Percentiles rank a stretch among this genome's conserved stretches.
These are phyloP conservation scores for Desoria tigrina DNA, from an alignment of 2,888 invertebrate genomes.

Conservation along the genomic window DNA sequence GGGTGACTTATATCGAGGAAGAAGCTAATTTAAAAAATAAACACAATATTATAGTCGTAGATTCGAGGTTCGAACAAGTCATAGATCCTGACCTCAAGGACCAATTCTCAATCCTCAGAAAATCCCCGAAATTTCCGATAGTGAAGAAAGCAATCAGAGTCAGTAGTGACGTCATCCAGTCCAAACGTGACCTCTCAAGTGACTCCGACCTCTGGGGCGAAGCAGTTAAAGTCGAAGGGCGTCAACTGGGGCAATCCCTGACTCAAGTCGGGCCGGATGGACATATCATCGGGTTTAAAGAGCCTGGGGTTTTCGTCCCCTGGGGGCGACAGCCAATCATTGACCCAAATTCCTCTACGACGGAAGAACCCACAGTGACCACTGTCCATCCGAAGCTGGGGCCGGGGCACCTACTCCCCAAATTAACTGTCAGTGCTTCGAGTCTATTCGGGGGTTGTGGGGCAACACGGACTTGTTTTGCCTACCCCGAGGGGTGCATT, in stretches of 20 bases:
- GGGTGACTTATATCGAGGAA: no score
- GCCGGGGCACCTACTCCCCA: no score
- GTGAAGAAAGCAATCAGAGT: no score
- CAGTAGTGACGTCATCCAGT: no score
- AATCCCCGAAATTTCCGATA: no score
- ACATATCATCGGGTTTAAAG: background rate
- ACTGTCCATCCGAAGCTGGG: background rate
- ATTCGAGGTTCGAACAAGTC: no score
- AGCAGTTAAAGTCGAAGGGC: background rate
- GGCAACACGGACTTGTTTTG: slow-evolving; percentile 67
- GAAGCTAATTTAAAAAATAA: no score
- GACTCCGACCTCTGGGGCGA: background rate
- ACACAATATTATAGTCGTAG: no score
- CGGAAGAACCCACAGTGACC: background rate
- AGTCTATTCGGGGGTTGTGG: slow-evolving; percentile 69
- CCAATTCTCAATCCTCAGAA: no score
- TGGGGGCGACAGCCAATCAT: background rate
- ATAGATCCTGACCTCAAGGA: no score
- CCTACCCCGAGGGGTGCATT: slow-evolving; percentile 71
- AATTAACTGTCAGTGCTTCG: background rate
- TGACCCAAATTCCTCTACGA: background rate
- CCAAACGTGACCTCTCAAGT: no score
- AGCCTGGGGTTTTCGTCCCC: background rate
- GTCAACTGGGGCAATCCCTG: background rate
- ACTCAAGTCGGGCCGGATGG: background rate